Evolutionary conservation across 2,113 vertebrate genomes (phyloP).

Genomic region (Cyanistes caeruleus): DNA sequence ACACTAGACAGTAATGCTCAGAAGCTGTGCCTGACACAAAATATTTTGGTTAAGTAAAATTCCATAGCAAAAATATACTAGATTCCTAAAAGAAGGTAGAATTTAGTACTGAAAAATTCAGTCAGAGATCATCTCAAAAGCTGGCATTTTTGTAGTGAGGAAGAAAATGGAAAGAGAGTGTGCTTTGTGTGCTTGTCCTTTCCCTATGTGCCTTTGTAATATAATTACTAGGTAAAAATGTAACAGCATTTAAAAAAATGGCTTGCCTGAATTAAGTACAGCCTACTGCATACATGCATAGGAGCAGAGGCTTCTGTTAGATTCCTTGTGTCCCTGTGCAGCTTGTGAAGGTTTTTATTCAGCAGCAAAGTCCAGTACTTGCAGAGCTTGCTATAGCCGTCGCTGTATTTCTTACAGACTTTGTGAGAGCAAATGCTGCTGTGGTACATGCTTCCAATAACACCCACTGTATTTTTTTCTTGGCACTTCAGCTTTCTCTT

Average conservation of each 20-base stretch:
- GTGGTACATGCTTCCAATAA: neutral
- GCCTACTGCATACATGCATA: neutral
- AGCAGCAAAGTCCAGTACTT: neutral
- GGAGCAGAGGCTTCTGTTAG: neutral
- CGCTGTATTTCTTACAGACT: neutral
- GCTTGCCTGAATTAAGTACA: neutral
- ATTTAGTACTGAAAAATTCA: neutral
- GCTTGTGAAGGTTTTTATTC: neutral
- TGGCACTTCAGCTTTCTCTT: neutral
- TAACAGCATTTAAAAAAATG: neutral
- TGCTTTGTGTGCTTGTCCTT: constrained; percentile 53
- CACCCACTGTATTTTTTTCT: neutral
- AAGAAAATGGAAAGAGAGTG: neutral
- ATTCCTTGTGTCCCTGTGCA: neutral
- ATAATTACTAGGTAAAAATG: constrained; percentile 53
- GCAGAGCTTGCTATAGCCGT: neutral
- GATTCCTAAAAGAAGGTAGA: neutral
- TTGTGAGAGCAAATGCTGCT: neutral
- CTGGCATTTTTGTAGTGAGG: neutral
- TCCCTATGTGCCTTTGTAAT: neutral
- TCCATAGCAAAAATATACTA: neutral
- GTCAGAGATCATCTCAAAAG: neutral
- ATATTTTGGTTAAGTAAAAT: neutral
- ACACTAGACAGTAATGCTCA: neutral
- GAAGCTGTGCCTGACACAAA: neutral